Conservation (phyloP, 2,888 invertebrate species). For the Sepioteuthis lessoniana region DNA sequence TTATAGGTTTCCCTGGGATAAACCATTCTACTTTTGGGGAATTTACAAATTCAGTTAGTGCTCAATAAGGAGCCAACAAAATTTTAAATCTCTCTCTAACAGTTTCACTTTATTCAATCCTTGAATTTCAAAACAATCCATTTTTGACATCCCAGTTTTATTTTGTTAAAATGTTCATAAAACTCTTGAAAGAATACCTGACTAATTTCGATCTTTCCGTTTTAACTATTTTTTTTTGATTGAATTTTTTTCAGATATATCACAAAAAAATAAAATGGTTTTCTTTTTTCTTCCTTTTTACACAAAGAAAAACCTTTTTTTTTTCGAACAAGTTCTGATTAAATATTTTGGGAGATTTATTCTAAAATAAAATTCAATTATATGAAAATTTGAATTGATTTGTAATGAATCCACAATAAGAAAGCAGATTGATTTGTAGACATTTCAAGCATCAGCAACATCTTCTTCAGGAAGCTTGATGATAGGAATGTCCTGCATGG, state of each 20-base stretch:
- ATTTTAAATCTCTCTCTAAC: neutral
- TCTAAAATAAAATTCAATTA: neutral
- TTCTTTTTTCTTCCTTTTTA: neutral
- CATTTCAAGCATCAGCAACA: conserved; percentile 53
- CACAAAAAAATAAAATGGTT: neutral
- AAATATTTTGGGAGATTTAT: neutral
- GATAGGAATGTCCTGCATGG: conserved; percentile 69
- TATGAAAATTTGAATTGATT: neutral
- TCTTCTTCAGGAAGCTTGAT: conserved; percentile 70
- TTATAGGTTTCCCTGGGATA: neutral
- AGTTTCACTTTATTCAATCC: neutral
- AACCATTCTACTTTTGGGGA: neutral
- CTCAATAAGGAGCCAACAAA: neutral
- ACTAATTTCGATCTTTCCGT: neutral
- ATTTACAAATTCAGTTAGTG: neutral
- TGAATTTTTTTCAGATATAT: neutral
- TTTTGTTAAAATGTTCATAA: neutral
- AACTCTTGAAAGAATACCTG: neutral
- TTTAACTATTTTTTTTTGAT: neutral
- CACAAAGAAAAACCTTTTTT: neutral
- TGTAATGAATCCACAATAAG: neutral
- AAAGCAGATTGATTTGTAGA: neutral
- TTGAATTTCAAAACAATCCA: neutral
- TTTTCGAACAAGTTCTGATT: neutral
- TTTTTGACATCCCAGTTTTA: neutral